phyloP scores from a whole-genome alignment of 2,113 vertebrate genomes.

The Tachuris rubrigastra region DNA sequence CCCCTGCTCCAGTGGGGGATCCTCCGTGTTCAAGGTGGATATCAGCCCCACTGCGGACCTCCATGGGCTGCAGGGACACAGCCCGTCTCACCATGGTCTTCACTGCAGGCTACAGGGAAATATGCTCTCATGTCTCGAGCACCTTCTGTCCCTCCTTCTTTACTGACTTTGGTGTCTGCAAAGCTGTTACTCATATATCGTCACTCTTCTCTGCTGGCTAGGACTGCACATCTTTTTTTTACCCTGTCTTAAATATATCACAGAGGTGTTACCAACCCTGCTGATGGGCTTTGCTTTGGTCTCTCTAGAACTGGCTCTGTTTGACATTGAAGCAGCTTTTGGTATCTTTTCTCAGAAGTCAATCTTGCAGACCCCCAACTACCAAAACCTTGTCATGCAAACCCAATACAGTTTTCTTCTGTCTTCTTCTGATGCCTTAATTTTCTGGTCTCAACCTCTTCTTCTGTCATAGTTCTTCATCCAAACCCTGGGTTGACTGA shows the following conservation, averaged over 20 bases:
- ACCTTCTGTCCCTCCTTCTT: neutral
- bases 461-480: neutral
- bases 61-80: neutral
- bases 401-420: neutral
- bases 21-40: neutral
- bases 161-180: neutral
- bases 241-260: neutral
- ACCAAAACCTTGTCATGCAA: neutral
- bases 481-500: neutral
- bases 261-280: neutral
- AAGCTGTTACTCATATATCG: neutral
- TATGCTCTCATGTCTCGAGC: neutral
- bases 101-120: fast-evolving
- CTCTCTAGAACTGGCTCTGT: neutral
- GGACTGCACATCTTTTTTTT: neutral
- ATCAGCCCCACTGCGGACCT: neutral
- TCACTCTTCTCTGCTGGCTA: neutral
- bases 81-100: neutral
- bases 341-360: neutral
- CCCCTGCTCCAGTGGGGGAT: neutral
- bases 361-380: neutral
- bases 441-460: neutral
- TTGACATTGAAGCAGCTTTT: neutral
- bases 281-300: neutral
- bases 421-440: neutral